Evolutionary conservation across 2,113 vertebrate species (phyloP).

Genomic region (Myotis davidii): DNA sequence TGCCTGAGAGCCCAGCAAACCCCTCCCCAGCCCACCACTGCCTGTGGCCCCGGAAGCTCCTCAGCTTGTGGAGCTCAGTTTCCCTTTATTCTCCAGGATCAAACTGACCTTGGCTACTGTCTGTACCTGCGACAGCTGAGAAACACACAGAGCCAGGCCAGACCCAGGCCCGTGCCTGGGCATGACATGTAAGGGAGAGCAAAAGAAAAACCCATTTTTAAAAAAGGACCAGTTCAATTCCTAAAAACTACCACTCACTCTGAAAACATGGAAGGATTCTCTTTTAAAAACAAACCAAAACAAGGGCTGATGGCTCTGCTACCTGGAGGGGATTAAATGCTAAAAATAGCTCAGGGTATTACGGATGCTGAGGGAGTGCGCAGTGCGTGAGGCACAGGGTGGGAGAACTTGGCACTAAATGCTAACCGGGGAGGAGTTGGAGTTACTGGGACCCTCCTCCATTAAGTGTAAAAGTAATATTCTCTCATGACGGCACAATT

Average conservation of each 20-base stretch:
- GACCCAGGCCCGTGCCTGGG: neutral
- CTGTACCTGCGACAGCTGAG: neutral
- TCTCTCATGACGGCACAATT: neutral
- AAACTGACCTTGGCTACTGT: neutral
- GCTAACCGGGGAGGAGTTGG: constrained; percentile 73
- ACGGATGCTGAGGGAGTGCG: constrained; percentile 65
- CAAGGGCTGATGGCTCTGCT: constrained; percentile 73
- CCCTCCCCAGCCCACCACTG: neutral
- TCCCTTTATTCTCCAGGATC: neutral
- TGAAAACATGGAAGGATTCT: constrained; percentile 65
- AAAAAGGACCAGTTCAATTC: constrained; percentile 42
- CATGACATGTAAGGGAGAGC: neutral
- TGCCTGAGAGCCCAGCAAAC: neutral
- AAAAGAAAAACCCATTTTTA: constrained; percentile 32
- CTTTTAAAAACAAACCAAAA: constrained; percentile 1
- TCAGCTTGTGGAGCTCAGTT: neutral
- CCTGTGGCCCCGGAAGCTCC: neutral
- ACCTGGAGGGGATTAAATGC: constrained; percentile 79
- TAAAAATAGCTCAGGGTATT: constrained; percentile 83
- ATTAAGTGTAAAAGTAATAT: neutral
- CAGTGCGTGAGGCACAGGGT: constrained; percentile 70
- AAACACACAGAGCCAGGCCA: constrained; percentile 20
- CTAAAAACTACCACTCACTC: constrained; percentile 41
- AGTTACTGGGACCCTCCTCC: constrained; percentile 9
- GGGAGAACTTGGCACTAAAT: constrained; percentile 75